Percentiles rank a stretch among this genome's conserved stretches.
phyloP scores from a whole-genome alignment of 2,113 vertebrate species.

The human region DNA sequence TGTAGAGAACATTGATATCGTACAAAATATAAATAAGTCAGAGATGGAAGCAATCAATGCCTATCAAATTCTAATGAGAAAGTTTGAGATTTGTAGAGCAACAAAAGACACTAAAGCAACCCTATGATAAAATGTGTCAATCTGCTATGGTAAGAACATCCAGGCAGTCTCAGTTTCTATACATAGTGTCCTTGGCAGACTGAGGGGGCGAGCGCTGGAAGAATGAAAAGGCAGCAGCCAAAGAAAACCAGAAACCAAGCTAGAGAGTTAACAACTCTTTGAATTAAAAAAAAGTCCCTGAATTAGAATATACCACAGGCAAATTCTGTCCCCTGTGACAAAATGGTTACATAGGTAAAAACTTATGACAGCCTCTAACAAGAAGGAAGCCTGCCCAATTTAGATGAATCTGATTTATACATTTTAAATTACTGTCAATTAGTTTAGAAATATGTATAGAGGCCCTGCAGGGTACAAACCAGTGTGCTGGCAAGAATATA shows the following conservation, averaged over 20 bases:
- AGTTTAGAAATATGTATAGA: slow-evolving; percentile 29
- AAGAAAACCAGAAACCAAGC: background rate
- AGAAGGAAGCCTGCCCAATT: background rate
- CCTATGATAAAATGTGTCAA: background rate
- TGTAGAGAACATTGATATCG: background rate
- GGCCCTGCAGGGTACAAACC: background rate
- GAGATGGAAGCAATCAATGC: background rate
- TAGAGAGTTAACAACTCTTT: background rate
- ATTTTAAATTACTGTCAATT: slow-evolving; percentile 27
- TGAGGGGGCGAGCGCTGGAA: background rate
- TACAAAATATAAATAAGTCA: background rate
- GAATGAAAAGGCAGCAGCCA: background rate
- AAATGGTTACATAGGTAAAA: background rate
- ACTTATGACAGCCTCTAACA: background rate
- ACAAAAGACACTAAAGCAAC: background rate
- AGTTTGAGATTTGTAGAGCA: background rate
- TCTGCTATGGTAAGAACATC: background rate
- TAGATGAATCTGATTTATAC: background rate
- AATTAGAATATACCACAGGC: background rate
- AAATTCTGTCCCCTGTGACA: background rate
- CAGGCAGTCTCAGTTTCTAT: background rate
- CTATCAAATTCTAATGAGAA: background rate
- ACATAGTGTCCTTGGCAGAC: background rate
- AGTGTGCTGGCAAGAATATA: background rate
- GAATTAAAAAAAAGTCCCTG: background rate